A percentile compares a stretch with the other conserved stretches of the same genome.
Evolutionary conservation across 2,113 vertebrate genomes (phyloP).

Genomic region (Carollia perspicillata): DNA sequence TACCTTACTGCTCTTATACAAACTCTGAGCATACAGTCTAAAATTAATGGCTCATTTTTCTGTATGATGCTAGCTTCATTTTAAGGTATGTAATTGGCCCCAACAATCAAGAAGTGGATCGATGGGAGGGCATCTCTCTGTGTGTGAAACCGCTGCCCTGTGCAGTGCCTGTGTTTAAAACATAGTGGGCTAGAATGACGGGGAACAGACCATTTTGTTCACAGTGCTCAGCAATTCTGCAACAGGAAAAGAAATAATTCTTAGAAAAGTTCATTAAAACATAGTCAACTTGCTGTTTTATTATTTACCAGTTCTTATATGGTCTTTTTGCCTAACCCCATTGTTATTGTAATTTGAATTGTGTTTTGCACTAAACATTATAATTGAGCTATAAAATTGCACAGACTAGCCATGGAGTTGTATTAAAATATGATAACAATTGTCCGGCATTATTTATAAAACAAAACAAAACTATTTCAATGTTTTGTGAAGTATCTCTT

Average conservation of each 20-base stretch:
- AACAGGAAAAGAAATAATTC: background rate
- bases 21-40: background rate
- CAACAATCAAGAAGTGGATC: background rate
- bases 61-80: background rate
- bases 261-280: background rate
- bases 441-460: background rate
- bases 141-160: background rate
- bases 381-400: background rate
- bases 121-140: rapidly evolving
- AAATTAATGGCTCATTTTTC: background rate
- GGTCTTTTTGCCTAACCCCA: background rate
- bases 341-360: constrained; percentile 33
- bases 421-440: constrained; percentile 28
- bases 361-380: background rate
- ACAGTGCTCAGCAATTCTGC: background rate
- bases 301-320: background rate
- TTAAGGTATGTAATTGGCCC: background rate
- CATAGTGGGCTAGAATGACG: background rate
- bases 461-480: background rate
- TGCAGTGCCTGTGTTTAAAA: background rate
- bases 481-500: background rate
- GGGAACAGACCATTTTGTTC: background rate
- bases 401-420: background rate
- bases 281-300: background rate
- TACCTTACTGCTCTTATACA: background rate